A percentile compares a stretch with the other conserved stretches of the same genome.
phyloP scores from a whole-genome alignment of 2,113 vertebrate genomes.

The Sebastes schlegelii region DNA sequence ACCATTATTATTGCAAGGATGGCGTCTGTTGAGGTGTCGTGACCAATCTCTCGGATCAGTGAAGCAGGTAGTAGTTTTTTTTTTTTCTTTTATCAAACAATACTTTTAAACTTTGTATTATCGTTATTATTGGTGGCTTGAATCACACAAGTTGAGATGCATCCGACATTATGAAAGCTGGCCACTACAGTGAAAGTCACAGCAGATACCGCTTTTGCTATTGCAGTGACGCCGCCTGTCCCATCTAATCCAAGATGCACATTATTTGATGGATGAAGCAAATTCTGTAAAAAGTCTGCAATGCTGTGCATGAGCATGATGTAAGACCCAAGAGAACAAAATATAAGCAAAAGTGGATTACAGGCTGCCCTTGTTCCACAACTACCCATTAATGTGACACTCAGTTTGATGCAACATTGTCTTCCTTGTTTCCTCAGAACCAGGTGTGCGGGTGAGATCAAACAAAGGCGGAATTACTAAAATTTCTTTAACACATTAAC shows the following conservation, averaged over 20 bases:
- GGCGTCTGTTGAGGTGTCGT: constrained; percentile 28
- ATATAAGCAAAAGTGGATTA: constrained; percentile 35
- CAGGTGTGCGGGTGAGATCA: constrained; percentile 23
- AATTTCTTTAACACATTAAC: no score
- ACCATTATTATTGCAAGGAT: constrained; percentile 33
- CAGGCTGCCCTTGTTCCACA: constrained; percentile 4
- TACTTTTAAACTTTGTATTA: not conserved
- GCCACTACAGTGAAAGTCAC: constrained; percentile 13
- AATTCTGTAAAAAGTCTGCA: constrained; percentile 34
- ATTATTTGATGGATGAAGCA: constrained; percentile 45
- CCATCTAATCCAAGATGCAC: constrained; percentile 26
- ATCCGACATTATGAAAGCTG: not conserved
- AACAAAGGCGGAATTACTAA: no score
- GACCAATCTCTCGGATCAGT: constrained; percentile 33
- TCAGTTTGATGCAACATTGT: constrained; percentile 11
- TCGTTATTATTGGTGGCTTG: not conserved
- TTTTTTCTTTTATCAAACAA: constrained; percentile 1
- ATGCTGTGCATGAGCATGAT: constrained; percentile 12
- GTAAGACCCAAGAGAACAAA: constrained; percentile 30
- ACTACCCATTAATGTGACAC: not conserved
- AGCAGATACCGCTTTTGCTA: constrained; percentile 19
- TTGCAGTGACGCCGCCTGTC: constrained; percentile 9
- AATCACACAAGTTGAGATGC: not conserved
- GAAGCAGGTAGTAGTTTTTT: constrained; percentile 16
- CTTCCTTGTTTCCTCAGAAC: constrained; percentile 4